These are phyloP conservation scores for Taenioides sp. DNA, from an alignment of 2,797 vertebrate species.

Conservation along the genomic window DNA sequence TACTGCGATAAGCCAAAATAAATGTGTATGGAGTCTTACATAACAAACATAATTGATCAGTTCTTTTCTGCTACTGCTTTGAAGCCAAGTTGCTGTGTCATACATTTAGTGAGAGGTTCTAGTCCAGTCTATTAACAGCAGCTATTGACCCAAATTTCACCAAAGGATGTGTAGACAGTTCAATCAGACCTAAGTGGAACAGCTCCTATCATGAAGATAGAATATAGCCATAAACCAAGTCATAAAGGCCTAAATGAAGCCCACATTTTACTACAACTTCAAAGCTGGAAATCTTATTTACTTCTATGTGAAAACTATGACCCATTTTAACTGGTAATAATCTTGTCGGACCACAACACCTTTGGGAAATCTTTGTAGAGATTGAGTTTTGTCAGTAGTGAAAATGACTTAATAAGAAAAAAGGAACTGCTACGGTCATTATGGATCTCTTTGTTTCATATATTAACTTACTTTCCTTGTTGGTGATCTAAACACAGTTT, in stretches of 20 bases:
- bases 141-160: conserved; percentile 14
- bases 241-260: background rate
- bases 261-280: background rate
- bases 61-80: background rate
- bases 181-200: background rate
- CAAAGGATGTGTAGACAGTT: conserved; percentile 3
- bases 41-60: background rate
- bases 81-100: conserved; percentile 4
- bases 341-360: background rate
- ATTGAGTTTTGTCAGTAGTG: background rate
- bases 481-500: background rate
- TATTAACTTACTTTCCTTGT: background rate
- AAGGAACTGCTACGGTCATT: background rate
- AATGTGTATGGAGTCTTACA: background rate
- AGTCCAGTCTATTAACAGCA: conserved; percentile 9
- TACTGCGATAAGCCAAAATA: too few relatives aligned
- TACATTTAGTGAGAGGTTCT: conserved; percentile 3
- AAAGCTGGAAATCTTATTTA: background rate
- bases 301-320: background rate
- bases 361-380: background rate
- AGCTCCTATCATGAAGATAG: background rate
- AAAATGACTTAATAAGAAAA: background rate
- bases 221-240: background rate
- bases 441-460: too few relatives aligned
- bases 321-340: background rate